Evolutionary conservation across 2,113 vertebrate species (phyloP).

Genomic region (Aphyosemion australe): DNA sequence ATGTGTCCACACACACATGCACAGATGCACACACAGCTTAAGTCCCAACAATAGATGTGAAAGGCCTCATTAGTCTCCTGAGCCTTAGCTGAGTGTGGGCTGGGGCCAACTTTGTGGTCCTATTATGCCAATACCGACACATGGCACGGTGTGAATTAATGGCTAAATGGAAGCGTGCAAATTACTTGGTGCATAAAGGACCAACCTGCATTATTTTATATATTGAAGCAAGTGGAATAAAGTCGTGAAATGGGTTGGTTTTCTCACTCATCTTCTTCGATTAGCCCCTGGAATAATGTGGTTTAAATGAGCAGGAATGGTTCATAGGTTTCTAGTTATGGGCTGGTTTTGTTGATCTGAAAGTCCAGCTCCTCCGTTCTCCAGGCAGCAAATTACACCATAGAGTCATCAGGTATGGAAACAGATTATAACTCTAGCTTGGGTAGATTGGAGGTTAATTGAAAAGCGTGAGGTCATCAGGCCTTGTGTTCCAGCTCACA

Average conservation of each 20-base stretch:
- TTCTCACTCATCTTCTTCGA: no score
- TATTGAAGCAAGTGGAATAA: constrained; percentile 33
- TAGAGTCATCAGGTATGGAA: background rate
- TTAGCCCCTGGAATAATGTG: no score
- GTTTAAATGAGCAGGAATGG: constrained; percentile 23
- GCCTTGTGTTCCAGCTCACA: constrained; percentile 21
- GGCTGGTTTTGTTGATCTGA: no score
- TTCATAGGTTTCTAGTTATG: constrained; percentile 6
- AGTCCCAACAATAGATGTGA: constrained; percentile 65
- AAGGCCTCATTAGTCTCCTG: constrained; percentile 73
- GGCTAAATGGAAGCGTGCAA: constrained; percentile 55
- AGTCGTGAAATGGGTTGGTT: constrained; percentile 24
- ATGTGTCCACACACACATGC: constrained; percentile 17
- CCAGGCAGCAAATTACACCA: background rate
- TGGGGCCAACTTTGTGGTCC: constrained; percentile 36
- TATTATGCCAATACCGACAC: constrained; percentile 57
- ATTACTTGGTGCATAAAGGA: constrained; percentile 60
- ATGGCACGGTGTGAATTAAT: constrained; percentile 58
- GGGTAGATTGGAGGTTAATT: background rate
- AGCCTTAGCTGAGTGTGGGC: constrained; percentile 53
- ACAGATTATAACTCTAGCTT: background rate
- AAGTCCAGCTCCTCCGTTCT: background rate
- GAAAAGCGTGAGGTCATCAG: background rate
- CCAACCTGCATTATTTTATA: constrained; percentile 56
- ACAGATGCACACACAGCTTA: constrained; percentile 45